Base-by-base conservation (phyloP, 1,140 invertebrate species). In the Drosophila pachea region DNA sequence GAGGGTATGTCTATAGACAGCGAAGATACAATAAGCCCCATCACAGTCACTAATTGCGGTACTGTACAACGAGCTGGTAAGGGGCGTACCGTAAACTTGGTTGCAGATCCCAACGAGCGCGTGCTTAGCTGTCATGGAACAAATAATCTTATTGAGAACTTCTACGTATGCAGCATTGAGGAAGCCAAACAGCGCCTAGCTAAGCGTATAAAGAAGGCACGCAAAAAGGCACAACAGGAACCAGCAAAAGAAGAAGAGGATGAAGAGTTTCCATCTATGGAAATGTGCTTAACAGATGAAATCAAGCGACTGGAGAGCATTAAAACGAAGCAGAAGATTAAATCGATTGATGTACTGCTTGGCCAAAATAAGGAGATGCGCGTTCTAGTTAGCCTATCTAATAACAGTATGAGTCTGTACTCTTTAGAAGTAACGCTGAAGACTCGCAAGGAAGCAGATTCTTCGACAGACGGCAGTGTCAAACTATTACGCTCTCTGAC, bases 51-150 rank as follows among this genome's bases (percentile, higher is more conserved):
- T 72, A 94, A 94, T 90, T 90, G 93, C 73, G 96, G 96, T 14
- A 93, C 92, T 7, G 92, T 98, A 65, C 87, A 97, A 66, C 92
- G 97, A 66, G 92, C 93, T 58, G 93, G 94, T 0, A 92, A 91
- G 74, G 96, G 96, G 7, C 91, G 96, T 74, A 92, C 95, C 4
- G 91, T 94, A 2, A 93, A 92, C 4, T 90, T 96, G 64, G 89
- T 90, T 9, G 90, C 92, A 36, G 95, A 97, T 89, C 86, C 89
- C 6, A 92, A 92, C 48, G 92, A 94, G 68, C 91, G 91, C 74
- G 83, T 97, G 12, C 78, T 99, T 0, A 93, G 92, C 7, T 97
- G 96, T 90, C 94, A 97, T 89, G 96, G 97, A 4, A 94, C 92
- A 29, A 95, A 97, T 76, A 93, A 93, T 65, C 90, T 91, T 7